phyloP scores from a whole-genome alignment of 2,888 invertebrate species.

The Cryptosula pallasiana region DNA sequence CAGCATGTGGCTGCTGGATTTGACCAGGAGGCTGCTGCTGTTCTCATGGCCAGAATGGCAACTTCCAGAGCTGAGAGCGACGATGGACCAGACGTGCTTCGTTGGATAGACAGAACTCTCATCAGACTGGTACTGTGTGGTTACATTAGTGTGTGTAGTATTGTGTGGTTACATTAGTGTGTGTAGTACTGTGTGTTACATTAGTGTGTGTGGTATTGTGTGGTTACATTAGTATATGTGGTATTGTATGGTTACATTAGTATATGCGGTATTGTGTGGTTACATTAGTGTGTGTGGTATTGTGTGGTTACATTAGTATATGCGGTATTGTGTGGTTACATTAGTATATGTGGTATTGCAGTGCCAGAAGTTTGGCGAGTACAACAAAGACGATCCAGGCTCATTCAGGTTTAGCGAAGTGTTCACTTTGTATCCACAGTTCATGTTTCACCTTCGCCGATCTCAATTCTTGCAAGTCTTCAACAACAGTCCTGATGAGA shows the following conservation, averaged over 20 bases:
- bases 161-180: too few relatives aligned
- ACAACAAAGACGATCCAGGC: slow-evolving; percentile 92
- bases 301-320: too few relatives aligned
- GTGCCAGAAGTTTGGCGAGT: slow-evolving; percentile 99
- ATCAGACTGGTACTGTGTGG: slow-evolving; percentile 72
- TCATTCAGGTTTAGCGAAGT: slow-evolving; percentile 93
- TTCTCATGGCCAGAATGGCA: slow-evolving; percentile 92
- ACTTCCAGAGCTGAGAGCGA: slow-evolving; percentile 86
- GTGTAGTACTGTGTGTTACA: too few relatives aligned
- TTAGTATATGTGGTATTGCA: slow-evolving; percentile 54
- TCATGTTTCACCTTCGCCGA: slow-evolving; percentile 96
- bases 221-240: too few relatives aligned
- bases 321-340: too few relatives aligned
- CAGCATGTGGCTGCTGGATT: slow-evolving; percentile 90
- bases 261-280: too few relatives aligned
- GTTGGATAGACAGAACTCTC: slow-evolving; percentile 97
- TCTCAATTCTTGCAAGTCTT: slow-evolving; percentile 99
- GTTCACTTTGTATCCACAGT: slow-evolving; percentile 97
- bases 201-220: too few relatives aligned
- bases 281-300: too few relatives aligned
- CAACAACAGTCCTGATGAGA: slow-evolving; percentile 99
- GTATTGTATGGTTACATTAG: too few relatives aligned
- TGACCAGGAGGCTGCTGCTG: slow-evolving; percentile 97
- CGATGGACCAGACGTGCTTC: slow-evolving; percentile 86
- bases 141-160: too few relatives aligned